A percentile compares a stretch with the other conserved stretches of the same genome.
phyloP scores from a whole-genome alignment of 30 jellyfish, hydroid and myxozoan genomes.

The Hydra vulgaris region DNA sequence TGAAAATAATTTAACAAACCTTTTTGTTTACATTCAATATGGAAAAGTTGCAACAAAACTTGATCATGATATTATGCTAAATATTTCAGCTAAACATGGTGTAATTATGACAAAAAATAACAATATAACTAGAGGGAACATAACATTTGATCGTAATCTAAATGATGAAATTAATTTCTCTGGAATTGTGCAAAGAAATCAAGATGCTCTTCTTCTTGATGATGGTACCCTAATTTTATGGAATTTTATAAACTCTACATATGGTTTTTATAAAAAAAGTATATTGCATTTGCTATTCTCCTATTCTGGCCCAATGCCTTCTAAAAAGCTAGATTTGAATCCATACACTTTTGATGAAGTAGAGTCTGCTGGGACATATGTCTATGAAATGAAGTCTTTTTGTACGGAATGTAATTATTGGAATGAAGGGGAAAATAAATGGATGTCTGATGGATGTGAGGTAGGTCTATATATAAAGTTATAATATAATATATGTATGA shows the following conservation, averaged over 20 bases:
- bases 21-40: constrained; percentile 46
- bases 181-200: constrained; percentile 21
- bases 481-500: too few relatives aligned
- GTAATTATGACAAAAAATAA: neutral
- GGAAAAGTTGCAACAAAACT: constrained; percentile 51
- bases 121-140: too few relatives aligned
- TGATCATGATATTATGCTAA: constrained; percentile 42
- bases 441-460: constrained; percentile 71
- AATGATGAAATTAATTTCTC: neutral
- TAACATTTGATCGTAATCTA: too few relatives aligned
- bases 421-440: constrained; percentile 20
- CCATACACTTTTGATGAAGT: constrained; percentile 52
- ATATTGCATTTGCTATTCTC: constrained; percentile 17
- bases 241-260: constrained; percentile 41
- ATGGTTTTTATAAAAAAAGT: constrained; percentile 27
- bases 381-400: constrained; percentile 52
- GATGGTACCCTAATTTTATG: constrained; percentile 47
- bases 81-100: neutral
- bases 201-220: constrained; percentile 46
- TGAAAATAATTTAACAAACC: constrained; percentile 30
- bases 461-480: too few relatives aligned
- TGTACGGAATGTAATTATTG: constrained; percentile 60
- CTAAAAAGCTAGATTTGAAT: constrained; percentile 16
- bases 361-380: constrained; percentile 39
- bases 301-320: constrained; percentile 65